Evolutionary conservation across 2,113 vertebrate genomes (phyloP), one percentile per base, ranked within the genome.

Genomic region (Menidia beryllina): DNA sequence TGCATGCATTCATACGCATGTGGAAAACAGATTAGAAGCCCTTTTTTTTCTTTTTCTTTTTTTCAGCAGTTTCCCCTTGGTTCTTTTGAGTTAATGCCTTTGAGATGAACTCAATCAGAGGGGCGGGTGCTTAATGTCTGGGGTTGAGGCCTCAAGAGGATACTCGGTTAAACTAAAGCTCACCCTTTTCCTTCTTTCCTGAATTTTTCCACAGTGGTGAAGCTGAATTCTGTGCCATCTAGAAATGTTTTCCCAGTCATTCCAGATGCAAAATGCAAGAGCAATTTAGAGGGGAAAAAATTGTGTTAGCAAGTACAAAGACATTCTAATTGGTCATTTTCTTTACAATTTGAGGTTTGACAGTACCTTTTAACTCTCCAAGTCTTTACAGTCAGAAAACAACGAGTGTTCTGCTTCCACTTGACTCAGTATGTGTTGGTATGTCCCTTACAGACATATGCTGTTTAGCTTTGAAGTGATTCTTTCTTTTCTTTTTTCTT

Each of bases 221-320:
- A 69, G 55, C 71, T 52, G 61, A 45, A 68, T 38, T 39, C 53
- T 67, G 45, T 65, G 64, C 82, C 82, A 82, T 86, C 73, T 71
- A 84, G 50, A 86, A 90, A 77, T 45, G 68, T 65, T 85, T 82
- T 88, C 72, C 43, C 66, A 76, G 78, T 62, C 77, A 79, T 80
- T 85, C 77, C 86, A 86, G 75, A 88, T 71, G 80, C 77, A 86
- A n/a, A 90, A 86, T 85, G 89, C 83, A 90, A 89, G 72, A 81
- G 74, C 58, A 73, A 86, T 75, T 74, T 78, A 83, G 76, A 86
- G 75, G 75, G 63, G 71, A 53, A 47, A 75, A 74, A 86, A 50
- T 24, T 61, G 72, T 48, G 48, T 84, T 84, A 81, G 53, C 67
- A 71, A 69, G 60, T 75, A 27, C 64, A 85, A n/a, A n/a, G 47